A percentile compares a stretch with the other conserved stretches of the same genome.
Conservation (phyloP, 2,888 invertebrate genomes). For the Eueremaeus valkanovi region DNA sequence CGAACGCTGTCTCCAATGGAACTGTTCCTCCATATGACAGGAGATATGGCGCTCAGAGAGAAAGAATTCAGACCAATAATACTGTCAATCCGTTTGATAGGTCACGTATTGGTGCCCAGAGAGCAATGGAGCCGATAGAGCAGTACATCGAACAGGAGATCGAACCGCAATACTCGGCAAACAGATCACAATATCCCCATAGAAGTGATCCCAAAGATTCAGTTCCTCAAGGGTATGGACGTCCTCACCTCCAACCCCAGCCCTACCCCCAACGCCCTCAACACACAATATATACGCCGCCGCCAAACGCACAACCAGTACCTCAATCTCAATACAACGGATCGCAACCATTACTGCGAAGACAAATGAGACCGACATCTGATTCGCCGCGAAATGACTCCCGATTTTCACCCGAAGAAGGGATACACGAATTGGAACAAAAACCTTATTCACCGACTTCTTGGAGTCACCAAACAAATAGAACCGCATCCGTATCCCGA, state of each 20-base stretch:
- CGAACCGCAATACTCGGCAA: neutral
- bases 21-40: constrained; percentile 17
- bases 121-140: neutral
- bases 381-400: neutral
- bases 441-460: constrained; percentile 9
- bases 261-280: neutral
- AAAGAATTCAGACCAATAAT: neutral
- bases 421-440: neutral
- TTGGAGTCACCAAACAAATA: constrained; percentile 21
- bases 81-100: neutral
- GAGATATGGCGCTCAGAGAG: neutral
- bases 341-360: neutral
- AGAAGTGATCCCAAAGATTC: neutral
- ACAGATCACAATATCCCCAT: neutral
- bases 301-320: neutral
- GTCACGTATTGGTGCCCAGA: neutral
- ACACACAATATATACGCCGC: neutral
- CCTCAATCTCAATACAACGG: neutral
- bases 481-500: neutral
- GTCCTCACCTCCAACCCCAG: neutral
- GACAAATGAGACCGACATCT: neutral
- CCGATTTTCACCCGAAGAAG: neutral
- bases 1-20: neutral
- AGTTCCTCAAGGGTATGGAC: neutral
- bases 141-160: neutral